Evolutionary conservation across 2,888 invertebrate genomes (phyloP).

Genomic region (Brachypterus glaber): DNA sequence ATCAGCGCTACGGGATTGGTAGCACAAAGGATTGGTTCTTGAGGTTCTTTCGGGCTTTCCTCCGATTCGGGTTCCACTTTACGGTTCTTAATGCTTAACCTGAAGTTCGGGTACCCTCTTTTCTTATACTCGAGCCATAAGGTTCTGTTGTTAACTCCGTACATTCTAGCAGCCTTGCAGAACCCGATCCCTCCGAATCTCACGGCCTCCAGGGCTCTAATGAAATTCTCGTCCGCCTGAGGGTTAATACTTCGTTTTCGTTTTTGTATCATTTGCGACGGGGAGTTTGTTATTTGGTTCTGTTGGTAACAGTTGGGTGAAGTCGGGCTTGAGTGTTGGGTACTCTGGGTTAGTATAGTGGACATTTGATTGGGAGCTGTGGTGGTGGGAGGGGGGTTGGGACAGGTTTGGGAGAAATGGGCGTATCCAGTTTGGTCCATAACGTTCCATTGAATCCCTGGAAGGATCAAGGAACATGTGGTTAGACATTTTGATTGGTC

Average conservation of each 20-base stretch:
- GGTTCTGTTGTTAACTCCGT: conserved; percentile 77
- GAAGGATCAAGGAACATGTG: conserved; percentile 27
- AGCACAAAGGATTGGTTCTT: conserved; percentile 17
- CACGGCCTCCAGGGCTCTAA: conserved; percentile 71
- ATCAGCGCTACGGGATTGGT: conserved; percentile 55
- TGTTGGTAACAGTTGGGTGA: conserved; percentile 27
- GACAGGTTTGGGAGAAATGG: conserved; percentile 48
- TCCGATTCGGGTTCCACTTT: conserved; percentile 28
- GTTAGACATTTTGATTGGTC: conserved; percentile 9
- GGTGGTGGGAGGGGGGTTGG: conserved; percentile 38
- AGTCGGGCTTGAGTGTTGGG: conserved; percentile 26
- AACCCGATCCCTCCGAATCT: conserved; percentile 76
- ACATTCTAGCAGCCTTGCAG: conserved; percentile 75
- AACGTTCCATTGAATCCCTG: conserved; percentile 73
- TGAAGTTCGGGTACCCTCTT: conserved; percentile 70
- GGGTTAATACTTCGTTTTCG: conserved; percentile 69
- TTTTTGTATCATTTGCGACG: conserved; percentile 45
- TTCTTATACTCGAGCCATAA: conserved; percentile 80
- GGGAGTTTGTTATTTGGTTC: conserved; percentile 34
- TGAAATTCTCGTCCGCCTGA: conserved; percentile 75
- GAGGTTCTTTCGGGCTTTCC: conserved; percentile 5
- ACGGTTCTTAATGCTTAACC: conserved; percentile 67
- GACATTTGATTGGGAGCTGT: conserved; percentile 23
- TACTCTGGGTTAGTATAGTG: conserved; percentile 24
- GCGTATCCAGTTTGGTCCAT: conserved; percentile 68